Conservation (phyloP, 1,140 invertebrate species). For the Aphaenogaster ashmeadi region DNA sequence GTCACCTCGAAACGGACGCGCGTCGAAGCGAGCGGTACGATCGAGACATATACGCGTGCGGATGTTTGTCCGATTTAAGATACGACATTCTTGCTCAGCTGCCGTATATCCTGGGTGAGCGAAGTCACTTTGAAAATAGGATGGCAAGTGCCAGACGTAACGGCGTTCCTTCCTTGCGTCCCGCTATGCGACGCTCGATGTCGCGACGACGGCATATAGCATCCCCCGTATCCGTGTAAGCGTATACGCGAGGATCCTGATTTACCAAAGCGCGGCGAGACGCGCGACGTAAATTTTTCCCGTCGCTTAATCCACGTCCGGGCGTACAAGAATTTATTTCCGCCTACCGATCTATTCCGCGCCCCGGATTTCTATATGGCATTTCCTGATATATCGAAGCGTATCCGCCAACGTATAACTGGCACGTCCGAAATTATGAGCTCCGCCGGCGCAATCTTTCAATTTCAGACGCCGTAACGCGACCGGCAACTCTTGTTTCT, state of each 20-base stretch:
- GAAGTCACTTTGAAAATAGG: conserved; percentile 20
- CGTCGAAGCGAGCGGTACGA: too few species aligned
- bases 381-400: conserved; percentile 45
- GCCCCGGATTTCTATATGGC: conserved; percentile 51
- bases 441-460: conserved; percentile 23
- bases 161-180: not conserved
- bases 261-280: conserved; percentile 37
- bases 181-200: too few species aligned
- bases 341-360: conserved; percentile 46
- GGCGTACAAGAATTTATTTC: conserved; percentile 53
- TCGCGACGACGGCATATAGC: not conserved
- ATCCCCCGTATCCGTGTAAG: conserved; percentile 21
- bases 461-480: conserved; percentile 18
- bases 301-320: conserved; percentile 48
- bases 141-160: not conserved
- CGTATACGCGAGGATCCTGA: not conserved
- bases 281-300: conserved; percentile 52
- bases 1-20: not conserved
- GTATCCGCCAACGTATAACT: conserved; percentile 40
- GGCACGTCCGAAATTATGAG: conserved; percentile 34
- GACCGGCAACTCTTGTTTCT: not conserved
- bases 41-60: not conserved
- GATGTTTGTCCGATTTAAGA: not conserved
- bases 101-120: not conserved
- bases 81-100: not conserved